Percentiles rank a stretch among this genome's conserved stretches.
These are phyloP conservation scores for Tipula lateralis DNA, from an alignment of 2,888 invertebrate genomes.

Conservation along the genomic window DNA sequence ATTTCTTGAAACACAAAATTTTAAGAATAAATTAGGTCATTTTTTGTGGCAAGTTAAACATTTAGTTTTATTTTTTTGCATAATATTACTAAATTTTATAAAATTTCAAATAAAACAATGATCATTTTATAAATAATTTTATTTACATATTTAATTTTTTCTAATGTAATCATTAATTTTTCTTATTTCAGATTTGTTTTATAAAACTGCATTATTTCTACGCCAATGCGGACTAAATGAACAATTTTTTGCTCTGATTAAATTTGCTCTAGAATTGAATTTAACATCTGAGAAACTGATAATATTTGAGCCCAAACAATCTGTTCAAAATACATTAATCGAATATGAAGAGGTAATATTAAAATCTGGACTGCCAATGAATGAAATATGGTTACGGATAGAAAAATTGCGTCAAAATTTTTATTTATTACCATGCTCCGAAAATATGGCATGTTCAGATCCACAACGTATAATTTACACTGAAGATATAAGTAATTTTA, in stretches of 20 bases:
- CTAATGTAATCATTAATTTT: neutral
- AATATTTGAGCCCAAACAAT: constrained; percentile 40
- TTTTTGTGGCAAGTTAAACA: no score
- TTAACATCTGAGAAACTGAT: constrained; percentile 50
- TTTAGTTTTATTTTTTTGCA: neutral
- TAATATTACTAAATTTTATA: no score
- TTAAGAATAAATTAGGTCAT: no score
- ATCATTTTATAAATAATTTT: no score
- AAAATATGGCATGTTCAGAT: constrained; percentile 53
- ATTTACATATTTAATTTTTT: no score
- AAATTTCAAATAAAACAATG: no score
- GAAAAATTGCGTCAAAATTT: constrained; percentile 68
- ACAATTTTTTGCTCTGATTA: constrained; percentile 66
- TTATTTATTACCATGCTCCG: constrained; percentile 60
- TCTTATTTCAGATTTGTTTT: constrained; percentile 54
- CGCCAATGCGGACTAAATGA: constrained; percentile 71
- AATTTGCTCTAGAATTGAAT: constrained; percentile 64
- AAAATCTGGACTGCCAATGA: constrained; percentile 62
- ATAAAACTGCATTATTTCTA: constrained; percentile 53
- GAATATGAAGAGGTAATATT: constrained; percentile 60
- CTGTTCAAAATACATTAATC: constrained; percentile 45
- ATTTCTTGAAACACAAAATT: no score
- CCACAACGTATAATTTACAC: constrained; percentile 62
- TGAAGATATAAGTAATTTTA: constrained; percentile 61
- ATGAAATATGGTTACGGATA: constrained; percentile 69